Evolutionary conservation across 1,140 invertebrate species (phyloP).

Genomic region (Drosophila aff.): DNA sequence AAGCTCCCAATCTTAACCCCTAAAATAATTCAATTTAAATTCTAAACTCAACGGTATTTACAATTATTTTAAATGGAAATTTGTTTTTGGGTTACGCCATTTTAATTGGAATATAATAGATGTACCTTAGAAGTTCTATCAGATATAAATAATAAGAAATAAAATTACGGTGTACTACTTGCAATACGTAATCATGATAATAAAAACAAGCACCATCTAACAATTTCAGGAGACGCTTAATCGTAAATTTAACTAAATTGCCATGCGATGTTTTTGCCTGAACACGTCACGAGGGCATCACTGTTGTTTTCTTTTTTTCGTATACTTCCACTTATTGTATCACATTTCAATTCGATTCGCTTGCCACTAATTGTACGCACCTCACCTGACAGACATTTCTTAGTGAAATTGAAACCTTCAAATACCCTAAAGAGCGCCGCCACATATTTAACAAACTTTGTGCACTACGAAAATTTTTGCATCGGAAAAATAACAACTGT

Average conservation of each 20-base stretch:
- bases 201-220: background rate
- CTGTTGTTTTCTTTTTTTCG: slow-evolving; percentile 2
- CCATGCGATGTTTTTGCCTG: too few species aligned
- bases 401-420: background rate
- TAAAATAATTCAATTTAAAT: background rate
- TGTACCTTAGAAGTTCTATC: background rate
- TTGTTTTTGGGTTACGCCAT: background rate
- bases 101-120: background rate
- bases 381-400: background rate
- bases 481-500: background rate
- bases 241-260: too few species aligned
- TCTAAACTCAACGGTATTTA: background rate
- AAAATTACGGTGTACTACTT: background rate
- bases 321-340: slow-evolving; percentile 5
- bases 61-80: background rate
- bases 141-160: background rate
- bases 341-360: slow-evolving; percentile 3
- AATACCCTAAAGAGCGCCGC: background rate
- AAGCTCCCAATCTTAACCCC: too few species aligned
- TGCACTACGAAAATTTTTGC: background rate
- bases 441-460: slow-evolving; percentile 4
- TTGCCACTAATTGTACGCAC: slow-evolving; percentile 24
- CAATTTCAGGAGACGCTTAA: background rate
- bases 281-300: slow-evolving; percentile 12
- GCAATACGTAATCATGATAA: background rate